Base-by-base conservation (phyloP, 2,797 vertebrate genomes). In the Gymnoscopelus braueri region DNA sequence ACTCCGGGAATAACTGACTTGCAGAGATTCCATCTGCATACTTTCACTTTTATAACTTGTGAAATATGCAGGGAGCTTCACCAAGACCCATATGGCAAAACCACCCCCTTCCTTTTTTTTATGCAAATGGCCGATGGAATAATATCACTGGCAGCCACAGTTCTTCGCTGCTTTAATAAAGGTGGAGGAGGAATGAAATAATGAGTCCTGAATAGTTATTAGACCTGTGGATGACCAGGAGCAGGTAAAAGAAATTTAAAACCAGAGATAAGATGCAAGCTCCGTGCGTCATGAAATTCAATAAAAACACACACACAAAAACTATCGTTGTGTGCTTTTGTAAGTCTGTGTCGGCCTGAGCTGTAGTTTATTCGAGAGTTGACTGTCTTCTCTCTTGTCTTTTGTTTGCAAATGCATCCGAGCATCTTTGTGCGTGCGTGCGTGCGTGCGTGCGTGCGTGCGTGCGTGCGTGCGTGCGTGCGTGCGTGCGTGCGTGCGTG, bases 201-300 rank as follows among this genome's bases (percentile, higher is more conserved):
- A 82, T 82, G 72, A 73, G 82, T 73, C 61, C 71, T 3, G 87
- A 91, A 86, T 87, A 84, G 84, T 85, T 82, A 88, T 86, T 85
- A 56, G 59, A 72, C 74, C 65, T 19, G 83, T 81, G 78, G 76
- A 77, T 77, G 63, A 77, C 71, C 63, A 71, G 59, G 65, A 80
- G 71, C 65, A 72, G 80, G 39, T 44, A 44, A 7, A 44, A 44
- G 2, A 44, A 2, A 44, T 10, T 9, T 10, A 44, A 4, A 35
- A 35, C 1, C 5, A 1, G 32, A 35, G 32, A 4, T 35, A 6
- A 35, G 32, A 35, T 6, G 32, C 5, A 5, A 35, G 32, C 32
- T 35, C 4, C 4, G 5, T 32, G 32, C 32, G 5, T 35, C 5
- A 35, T 6, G 32, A 1, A 35, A 35, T 35, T 35, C 5, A 35